phyloP scores from a whole-genome alignment of 2,888 invertebrate genomes.

The Tipula helvola region DNA sequence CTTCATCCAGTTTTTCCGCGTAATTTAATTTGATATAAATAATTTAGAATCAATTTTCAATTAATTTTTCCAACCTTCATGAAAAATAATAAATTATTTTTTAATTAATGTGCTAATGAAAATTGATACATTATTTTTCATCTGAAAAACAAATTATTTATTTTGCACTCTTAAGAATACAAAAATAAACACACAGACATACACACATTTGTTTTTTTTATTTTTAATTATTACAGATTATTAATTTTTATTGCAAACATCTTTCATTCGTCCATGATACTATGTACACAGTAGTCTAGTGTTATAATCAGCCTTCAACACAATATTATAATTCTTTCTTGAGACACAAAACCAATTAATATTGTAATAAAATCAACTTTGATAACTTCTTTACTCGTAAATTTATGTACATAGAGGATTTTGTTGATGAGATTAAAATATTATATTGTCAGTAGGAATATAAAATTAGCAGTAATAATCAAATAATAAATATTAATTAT shows the following conservation, averaged over 20 bases:
- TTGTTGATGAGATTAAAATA: neutral
- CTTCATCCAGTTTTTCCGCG: neutral
- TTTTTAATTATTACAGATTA: neutral
- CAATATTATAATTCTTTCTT: neutral
- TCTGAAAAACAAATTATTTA: neutral
- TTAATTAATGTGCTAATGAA: slow-evolving; percentile 4
- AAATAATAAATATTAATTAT: neutral
- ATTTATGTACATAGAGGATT: neutral
- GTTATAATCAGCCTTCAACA: neutral
- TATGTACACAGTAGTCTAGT: neutral
- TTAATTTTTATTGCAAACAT: neutral
- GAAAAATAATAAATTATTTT: neutral
- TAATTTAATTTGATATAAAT: neutral
- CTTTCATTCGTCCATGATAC: neutral
- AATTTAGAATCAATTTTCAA: neutral
- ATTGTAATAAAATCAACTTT: neutral
- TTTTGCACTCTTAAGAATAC: neutral
- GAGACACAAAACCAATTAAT: neutral
- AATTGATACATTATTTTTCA: neutral
- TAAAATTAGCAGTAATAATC: neutral
- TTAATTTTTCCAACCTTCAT: neutral
- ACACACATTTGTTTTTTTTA: neutral
- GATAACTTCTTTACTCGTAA: neutral
- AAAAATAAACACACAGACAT: neutral
- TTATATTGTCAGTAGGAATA: neutral